Percentiles rank a stretch among this genome's conserved stretches.
Conservation (phyloP, 2,888 invertebrate species). For the Catonia carolina region DNA sequence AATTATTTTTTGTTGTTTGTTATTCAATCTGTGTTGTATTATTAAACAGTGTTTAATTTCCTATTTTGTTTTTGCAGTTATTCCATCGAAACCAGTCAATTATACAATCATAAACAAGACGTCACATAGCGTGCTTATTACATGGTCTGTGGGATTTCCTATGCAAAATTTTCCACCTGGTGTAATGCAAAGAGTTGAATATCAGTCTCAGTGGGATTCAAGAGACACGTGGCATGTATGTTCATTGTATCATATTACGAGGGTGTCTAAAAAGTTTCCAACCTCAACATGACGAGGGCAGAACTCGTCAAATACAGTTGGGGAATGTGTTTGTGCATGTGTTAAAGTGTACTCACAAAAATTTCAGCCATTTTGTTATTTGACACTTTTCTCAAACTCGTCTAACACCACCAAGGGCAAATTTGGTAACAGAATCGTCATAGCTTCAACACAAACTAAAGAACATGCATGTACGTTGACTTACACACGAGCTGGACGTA, state of each 20-base stretch:
- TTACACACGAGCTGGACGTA: too few species aligned
- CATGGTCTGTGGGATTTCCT: conserved; percentile 46
- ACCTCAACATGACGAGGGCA: not conserved
- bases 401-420: too few species aligned
- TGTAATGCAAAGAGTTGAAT: conserved; percentile 47
- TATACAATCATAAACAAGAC: conserved; percentile 45
- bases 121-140: conserved; percentile 44
- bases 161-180: conserved; percentile 49
- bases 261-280: too few species aligned
- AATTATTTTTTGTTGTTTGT: too few species aligned
- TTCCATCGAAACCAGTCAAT: conserved; percentile 47
- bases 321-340: not conserved
- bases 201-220: conserved; percentile 46
- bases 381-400: too few species aligned
- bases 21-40: too few species aligned
- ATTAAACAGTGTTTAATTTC: too few species aligned
- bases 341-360: not conserved
- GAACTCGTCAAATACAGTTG: too few species aligned
- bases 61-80: conserved; percentile 45
- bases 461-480: too few species aligned
- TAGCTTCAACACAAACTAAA: too few species aligned
- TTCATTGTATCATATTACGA: not conserved
- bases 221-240: conserved; percentile 31
- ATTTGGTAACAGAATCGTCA: too few species aligned
- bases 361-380: too few species aligned